Evolutionary conservation across 2,888 invertebrate species (phyloP), one percentile per base, ranked within the genome.

Genomic region (Mythimna pallens): DNA sequence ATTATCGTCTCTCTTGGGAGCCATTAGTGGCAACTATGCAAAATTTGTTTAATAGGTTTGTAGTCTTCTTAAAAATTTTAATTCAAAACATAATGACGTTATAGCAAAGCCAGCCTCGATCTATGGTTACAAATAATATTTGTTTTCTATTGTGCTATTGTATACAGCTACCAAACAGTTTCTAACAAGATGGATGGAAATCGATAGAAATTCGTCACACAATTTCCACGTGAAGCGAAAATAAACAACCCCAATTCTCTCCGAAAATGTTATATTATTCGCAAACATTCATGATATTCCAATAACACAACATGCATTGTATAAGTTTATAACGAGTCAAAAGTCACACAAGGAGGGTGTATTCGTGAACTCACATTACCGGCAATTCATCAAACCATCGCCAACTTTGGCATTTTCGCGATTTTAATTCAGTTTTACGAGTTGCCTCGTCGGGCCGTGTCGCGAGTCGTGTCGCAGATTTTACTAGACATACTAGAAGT

Each of bases 351-450:
- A 63, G 55, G 85, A 83, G 79, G 82, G 63, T 43, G 43, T 70
- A 66, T 75, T 73, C 69, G 62, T 58, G 62, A 90, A 92, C 89
- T 91, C 90, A 86, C 91, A 90, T 93, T 93, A 93, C 88, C 77
- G 89, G 92, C 91, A 93, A 93, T 94, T 93, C 93, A 93, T 93
- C 94, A 94, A 90, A 91, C 89, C 84, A 86, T 78, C 81, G 70
- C 67, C 84, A 90, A 90, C 87, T 92, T 92, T 89, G 86, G 78
- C 89, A 88, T 90, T 92, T 92, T 89, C 90, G 84, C 90, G 86
- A 89, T 88, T 91, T 93, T 93, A 91, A 92, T 92, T 91, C 90
- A 88, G 87, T 92, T 90, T 89, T 86, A 78, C 78, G 86, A 87
- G 85, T 86, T 87, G 78, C 68, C 70, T 75, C 59, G 62, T 43